Conservation (phyloP, 2,888 invertebrate species). For the Ferrisia virgata region DNA sequence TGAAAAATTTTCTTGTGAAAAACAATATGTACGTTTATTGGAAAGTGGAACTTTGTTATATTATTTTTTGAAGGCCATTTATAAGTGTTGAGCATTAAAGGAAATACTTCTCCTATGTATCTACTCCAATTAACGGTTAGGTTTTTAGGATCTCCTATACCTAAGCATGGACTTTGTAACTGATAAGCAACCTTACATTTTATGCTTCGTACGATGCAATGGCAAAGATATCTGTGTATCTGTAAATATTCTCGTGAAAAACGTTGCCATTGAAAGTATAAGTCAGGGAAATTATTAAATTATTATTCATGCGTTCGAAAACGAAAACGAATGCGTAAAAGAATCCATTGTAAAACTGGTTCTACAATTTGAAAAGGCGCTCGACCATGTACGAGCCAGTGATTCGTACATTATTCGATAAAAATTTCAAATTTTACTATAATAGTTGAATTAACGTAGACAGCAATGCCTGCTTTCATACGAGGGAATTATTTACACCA, state of each 20-base stretch:
- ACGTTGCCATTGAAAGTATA: neutral
- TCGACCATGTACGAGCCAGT: neutral
- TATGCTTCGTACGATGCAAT: neutral
- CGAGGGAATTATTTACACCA: neutral
- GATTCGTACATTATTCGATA: constrained; percentile 27
- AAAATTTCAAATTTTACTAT: neutral
- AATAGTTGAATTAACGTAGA: neutral
- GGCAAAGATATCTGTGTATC: too few species aligned
- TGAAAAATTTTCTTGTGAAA: too few species aligned
- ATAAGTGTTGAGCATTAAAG: too few species aligned
- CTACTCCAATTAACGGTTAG: too few species aligned
- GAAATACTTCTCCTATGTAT: too few species aligned
- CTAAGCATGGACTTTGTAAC: neutral
- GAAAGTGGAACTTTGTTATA: too few species aligned
- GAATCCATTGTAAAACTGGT: neutral
- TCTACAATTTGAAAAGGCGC: neutral
- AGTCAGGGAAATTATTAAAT: too few species aligned
- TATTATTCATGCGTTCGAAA: too few species aligned
- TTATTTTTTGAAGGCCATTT: too few species aligned
- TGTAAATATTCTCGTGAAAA: neutral
- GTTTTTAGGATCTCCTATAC: too few species aligned
- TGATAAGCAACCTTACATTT: neutral
- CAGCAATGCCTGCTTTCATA: neutral
- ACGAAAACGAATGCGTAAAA: neutral
- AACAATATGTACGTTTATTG: too few species aligned